phyloP scores from a whole-genome alignment of 2,113 vertebrate species.

The Calyptomena viridis region DNA sequence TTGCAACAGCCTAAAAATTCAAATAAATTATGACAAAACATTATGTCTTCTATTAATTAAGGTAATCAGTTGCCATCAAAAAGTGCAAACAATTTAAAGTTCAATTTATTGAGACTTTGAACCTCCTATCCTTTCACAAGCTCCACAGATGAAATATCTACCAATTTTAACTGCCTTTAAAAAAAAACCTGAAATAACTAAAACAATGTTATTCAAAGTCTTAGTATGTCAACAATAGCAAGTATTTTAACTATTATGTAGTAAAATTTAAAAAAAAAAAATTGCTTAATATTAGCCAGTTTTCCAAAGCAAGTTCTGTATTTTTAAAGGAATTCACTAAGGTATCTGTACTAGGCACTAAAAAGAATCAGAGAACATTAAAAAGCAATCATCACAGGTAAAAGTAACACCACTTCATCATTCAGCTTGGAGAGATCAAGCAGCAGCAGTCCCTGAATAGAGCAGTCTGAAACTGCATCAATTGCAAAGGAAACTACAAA shows the following conservation, averaged over 20 bases:
- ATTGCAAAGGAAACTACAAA: background rate
- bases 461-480: background rate
- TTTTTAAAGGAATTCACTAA: background rate
- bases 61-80: slow-evolving; percentile 2
- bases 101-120: slow-evolving; percentile 32
- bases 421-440: background rate
- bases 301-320: background rate
- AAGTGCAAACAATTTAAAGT: slow-evolving; percentile 30
- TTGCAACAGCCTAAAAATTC: background rate
- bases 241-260: background rate
- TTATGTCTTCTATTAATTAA: background rate
- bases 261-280: background rate
- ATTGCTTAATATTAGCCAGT: background rate
- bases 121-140: background rate
- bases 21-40: background rate
- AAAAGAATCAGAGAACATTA: background rate
- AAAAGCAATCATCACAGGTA: background rate
- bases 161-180: background rate
- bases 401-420: background rate
- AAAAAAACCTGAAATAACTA: background rate
- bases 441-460: background rate
- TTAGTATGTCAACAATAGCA: background rate
- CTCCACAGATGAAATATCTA: background rate
- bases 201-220: background rate
- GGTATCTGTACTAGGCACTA: background rate